Evolutionary conservation across 2,797 vertebrate species (phyloP), one percentile per base, ranked within the genome.

Genomic region (Toxotes lorentzi): DNA sequence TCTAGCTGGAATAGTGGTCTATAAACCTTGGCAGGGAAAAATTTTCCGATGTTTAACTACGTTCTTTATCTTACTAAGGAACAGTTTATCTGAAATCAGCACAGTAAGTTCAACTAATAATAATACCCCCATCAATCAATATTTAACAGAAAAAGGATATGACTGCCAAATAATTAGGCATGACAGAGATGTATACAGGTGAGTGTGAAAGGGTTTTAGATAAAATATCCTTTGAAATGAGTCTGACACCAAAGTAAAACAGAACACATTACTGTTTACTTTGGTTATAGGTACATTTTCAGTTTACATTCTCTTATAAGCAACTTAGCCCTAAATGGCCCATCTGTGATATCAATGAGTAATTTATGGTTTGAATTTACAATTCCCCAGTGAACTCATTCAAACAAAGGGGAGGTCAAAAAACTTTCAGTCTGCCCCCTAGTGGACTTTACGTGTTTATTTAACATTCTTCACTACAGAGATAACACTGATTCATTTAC

Each of bases 401-500:
- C 10, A 51, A 24, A 51, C 43, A 23, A 34, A 10, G 35, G 40
- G 45, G 34, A 17, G 4, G 14, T 30, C 1, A 57, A 54, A n/a
- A 19, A 40, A 17, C 17, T 0, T 40, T 7, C 7, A 21, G 11
- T 40, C 30, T 54, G 43, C 40, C 61, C 16, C 24, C 51, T 8
- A 13, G 2, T 59, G 72, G 27, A 60, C 7, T 32, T 17, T 9
- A 35, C 10, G 48, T 63, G 45, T 5, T 50, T 2, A 17, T 56
- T 35, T 30, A 30, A 30, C 27, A 30, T 30, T 30, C 8, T 19
- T 50, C 32, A 4, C 27, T 0, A n/a, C 27, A 56, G 53, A 75
- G 13, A 7, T 30, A 19, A 32, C 51, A 40, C 2, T 13, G 7
- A 16, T 48, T 30, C 14, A 59, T 88, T 92, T 84, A 99, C 98